phyloP scores from a whole-genome alignment of 2,113 vertebrate genomes.

The Montifringilla adamsi region DNA sequence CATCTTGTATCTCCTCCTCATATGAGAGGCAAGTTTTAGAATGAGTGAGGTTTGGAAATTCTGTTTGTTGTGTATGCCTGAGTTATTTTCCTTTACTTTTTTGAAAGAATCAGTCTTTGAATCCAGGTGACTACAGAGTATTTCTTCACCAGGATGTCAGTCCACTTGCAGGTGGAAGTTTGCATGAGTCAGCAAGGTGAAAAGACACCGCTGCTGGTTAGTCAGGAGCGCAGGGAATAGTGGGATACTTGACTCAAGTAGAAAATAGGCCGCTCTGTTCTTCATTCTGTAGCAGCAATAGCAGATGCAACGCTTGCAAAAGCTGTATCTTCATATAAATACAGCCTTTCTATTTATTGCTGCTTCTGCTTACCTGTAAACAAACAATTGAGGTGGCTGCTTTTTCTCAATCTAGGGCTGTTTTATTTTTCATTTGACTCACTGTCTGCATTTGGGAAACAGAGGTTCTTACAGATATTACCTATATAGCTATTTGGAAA shows the following conservation, averaged over 20 bases:
- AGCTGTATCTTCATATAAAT: background rate
- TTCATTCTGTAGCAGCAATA: background rate
- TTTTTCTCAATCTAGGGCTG: background rate
- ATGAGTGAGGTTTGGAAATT: background rate
- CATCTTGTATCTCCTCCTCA: background rate
- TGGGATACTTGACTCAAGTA: background rate
- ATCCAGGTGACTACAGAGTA: background rate
- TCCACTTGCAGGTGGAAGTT: background rate
- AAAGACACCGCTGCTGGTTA: background rate
- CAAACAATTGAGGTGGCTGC: background rate
- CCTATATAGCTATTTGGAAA: background rate
- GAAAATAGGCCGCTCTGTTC: constrained; percentile 25
- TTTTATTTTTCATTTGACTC: background rate
- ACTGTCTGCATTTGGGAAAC: background rate
- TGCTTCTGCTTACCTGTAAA: background rate
- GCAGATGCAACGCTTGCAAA: background rate
- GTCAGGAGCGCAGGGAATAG: background rate
- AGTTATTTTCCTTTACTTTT: background rate
- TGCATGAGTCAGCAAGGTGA: background rate
- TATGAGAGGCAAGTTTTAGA: background rate
- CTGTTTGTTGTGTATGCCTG: background rate
- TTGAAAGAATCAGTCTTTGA: background rate
- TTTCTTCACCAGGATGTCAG: background rate
- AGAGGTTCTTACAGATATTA: background rate
- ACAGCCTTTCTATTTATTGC: background rate